Percentiles rank a stretch among this genome's conserved stretches.
These are phyloP conservation scores for Heterodera filipjevi DNA, from an alignment of 2,888 invertebrate genomes.

Conservation along the genomic window DNA sequence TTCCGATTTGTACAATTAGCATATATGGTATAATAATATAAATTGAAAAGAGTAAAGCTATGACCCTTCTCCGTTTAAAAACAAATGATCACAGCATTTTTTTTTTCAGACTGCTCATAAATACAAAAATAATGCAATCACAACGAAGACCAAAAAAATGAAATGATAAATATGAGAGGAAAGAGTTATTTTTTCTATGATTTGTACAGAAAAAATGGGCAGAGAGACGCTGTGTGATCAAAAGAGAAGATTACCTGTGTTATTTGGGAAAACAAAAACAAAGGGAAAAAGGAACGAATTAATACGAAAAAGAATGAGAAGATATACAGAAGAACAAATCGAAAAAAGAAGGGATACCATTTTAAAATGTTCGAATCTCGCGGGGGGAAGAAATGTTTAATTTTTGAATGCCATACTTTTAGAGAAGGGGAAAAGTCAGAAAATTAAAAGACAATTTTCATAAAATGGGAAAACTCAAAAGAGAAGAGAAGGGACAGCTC, in stretches of 20 bases:
- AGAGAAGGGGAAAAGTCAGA: too few species aligned
- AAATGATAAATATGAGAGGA: neutral
- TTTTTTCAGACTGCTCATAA: neutral
- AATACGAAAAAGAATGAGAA: conserved; percentile 16
- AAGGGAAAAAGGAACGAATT: neutral
- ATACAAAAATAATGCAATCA: neutral
- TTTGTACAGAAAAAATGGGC: neutral
- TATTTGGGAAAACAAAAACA: neutral
- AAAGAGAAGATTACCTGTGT: neutral
- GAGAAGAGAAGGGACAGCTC: neutral
- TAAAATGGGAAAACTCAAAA: conserved; percentile 4
- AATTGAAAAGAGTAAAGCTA: too few species aligned
- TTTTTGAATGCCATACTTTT: too few species aligned
- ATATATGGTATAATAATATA: too few species aligned
- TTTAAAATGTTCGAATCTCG: too few species aligned
- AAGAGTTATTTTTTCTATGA: neutral
- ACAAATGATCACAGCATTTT: too few species aligned
- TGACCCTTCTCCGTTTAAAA: too few species aligned
- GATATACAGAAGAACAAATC: neutral
- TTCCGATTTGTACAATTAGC: too few species aligned
- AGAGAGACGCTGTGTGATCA: neutral
- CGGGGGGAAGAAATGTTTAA: too few species aligned
- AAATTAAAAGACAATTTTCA: too few species aligned
- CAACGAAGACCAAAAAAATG: neutral
- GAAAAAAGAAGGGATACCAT: neutral